phyloP scores from a whole-genome alignment of 2,888 invertebrate genomes.

The Pristionchus fissidentatus region DNA sequence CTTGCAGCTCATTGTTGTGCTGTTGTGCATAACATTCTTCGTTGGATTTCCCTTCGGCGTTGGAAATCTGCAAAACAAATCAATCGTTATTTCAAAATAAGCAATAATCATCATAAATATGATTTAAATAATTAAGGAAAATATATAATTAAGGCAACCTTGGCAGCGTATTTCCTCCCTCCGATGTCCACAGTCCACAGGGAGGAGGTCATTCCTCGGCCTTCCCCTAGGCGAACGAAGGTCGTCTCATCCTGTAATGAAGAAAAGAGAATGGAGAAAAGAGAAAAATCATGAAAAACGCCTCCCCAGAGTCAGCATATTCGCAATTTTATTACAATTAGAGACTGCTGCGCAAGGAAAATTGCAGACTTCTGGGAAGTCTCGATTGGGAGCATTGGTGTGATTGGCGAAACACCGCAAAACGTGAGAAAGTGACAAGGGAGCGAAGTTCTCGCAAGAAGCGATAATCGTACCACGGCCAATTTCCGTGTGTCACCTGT shows the following conservation, averaged over 20 bases:
- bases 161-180: neutral
- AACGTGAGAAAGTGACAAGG: too few species aligned
- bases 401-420: too few species aligned
- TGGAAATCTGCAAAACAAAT: neutral
- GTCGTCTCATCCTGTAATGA: neutral
- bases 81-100: neutral
- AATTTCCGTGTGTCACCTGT: too few species aligned
- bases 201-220: neutral
- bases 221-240: neutral
- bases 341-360: too few species aligned
- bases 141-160: neutral
- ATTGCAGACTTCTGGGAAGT: too few species aligned
- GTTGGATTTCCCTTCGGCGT: neutral
- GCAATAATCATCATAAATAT: neutral
- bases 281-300: too few species aligned
- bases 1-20: conserved; percentile 16
- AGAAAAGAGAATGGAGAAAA: too few species aligned
- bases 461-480: too few species aligned
- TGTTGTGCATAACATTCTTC: neutral
- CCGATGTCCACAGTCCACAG: neutral
- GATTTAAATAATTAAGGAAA: neutral
- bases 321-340: too few species aligned
- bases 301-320: too few species aligned
- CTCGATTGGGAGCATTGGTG: too few species aligned
- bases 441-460: too few species aligned